Conservation (phyloP, 2,888 invertebrate species). For the Drosophila macrospina region DNA sequence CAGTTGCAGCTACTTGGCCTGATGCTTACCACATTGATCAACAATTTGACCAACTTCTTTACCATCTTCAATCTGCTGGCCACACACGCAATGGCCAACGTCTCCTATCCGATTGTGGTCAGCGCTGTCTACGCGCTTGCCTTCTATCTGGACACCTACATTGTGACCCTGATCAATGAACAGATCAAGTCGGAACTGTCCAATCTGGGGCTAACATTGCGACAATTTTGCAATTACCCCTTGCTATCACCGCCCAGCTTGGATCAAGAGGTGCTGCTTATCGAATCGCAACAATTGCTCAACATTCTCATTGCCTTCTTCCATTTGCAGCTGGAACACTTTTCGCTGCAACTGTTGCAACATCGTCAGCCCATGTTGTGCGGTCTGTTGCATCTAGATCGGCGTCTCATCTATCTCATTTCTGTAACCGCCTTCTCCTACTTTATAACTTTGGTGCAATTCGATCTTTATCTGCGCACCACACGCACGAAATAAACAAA, state of each 20-base stretch:
- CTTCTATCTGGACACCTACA: conserved; percentile 77
- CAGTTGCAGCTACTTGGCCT: conserved; percentile 78
- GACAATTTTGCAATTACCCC: conserved; percentile 55
- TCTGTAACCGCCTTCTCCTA: conserved; percentile 75
- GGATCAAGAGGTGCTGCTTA: conserved; percentile 63
- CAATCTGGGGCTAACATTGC: conserved; percentile 55
- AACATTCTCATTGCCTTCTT: no score
- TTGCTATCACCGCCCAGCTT: conserved; percentile 51
- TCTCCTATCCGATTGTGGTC: conserved; percentile 59
- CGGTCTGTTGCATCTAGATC: conserved; percentile 73
- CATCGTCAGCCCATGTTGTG: conserved; percentile 65
- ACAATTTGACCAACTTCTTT: conserved; percentile 75
- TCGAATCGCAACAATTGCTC: no score
- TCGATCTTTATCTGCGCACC: conserved; percentile 66
- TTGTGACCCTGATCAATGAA: conserved; percentile 74
- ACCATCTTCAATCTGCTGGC: conserved; percentile 75
- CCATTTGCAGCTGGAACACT: conserved; percentile 67
- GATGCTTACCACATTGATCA: conserved; percentile 74
- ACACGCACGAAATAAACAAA: not conserved
- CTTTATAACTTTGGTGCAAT: conserved; percentile 80
- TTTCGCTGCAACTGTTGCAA: conserved; percentile 61
- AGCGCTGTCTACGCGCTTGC: conserved; percentile 68
- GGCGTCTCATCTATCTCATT: conserved; percentile 69
- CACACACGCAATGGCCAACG: conserved; percentile 50
- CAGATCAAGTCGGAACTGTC: conserved; percentile 64